Base-by-base conservation (phyloP, 92 coral and sea anemone genomes). In the Hydrozoanthus gracilis region DNA sequence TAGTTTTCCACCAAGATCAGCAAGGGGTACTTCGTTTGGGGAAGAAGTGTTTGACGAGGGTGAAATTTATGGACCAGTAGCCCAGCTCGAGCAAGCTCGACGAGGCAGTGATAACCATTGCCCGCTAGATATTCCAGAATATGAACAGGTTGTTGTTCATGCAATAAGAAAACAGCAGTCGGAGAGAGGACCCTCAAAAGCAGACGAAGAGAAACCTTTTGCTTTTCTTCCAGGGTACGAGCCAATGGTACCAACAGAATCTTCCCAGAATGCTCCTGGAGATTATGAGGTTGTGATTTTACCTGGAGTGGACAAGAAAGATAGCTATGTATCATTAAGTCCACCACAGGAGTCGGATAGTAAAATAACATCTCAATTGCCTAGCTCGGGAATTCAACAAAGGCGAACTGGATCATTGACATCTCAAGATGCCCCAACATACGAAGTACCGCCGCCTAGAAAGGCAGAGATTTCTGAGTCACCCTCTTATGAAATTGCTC, bases 141-240 rank as follows among this genome's bases (percentile, higher is more conserved):
- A 80, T 65, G 85, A 80, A 80, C 44, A 66, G 44, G 85, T 80
- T 16, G 49, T 60, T 10, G 9, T 80, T 16, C 85, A 80, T 65
- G 85, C 85, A 1, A 80, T 80, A 16, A 80, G 62, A 74, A 80
- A 48, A 46, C 85, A 64, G 47, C 85, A 80, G 13, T 80, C 85
- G 1, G 74, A 48, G 47, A 49, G 35, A 16, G 70, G 75, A 48
- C 12, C 6, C 2, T 65, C 73, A 2, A 49, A 65, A 49, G 64
- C 74, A 4, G 72, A 80, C 13, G 98, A 94, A 48, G 87, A 90
- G 77, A 75, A 87, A 6, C 90, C 95, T 4, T 87, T 89, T 67
- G 95, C 98, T 2, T 62, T 87, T 14, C 82, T 69, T n/a, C 92
- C 98, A 13, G 98, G 98, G 10, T 94, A 94, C 54, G 92, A 87